A percentile compares a stretch with the other conserved stretches of the same genome.
Evolutionary conservation across 2,113 vertebrate genomes (phyloP).

Genomic region (Hemiscyllium ocellatum): DNA sequence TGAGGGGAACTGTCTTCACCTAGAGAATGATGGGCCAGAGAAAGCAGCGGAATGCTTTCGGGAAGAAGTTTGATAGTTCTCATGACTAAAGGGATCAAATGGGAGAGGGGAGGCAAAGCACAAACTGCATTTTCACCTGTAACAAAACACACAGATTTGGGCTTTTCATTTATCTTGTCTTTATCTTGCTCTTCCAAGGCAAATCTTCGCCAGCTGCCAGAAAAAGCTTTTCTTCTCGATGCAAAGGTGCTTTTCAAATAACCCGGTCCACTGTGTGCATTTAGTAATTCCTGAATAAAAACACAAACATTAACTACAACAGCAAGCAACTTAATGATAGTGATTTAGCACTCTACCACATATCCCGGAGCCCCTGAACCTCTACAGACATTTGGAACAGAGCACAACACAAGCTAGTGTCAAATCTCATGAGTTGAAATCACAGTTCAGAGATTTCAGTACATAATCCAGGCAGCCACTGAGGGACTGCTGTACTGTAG

Average conservation of each 20-base stretch:
- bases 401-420: neutral
- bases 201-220: neutral
- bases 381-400: neutral
- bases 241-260: neutral
- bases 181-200: neutral
- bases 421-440: neutral
- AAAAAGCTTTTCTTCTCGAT: neutral
- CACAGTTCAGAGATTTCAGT: neutral
- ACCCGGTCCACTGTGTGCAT: neutral
- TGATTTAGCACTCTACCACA: neutral
- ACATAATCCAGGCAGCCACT: neutral
- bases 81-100: too few relatives aligned
- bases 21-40: too few relatives aligned
- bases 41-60: too few relatives aligned
- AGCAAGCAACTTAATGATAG: neutral
- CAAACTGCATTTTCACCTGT: neutral
- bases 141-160: neutral
- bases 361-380: neutral
- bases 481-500: neutral
- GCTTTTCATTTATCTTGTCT: neutral
- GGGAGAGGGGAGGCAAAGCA: too few relatives aligned
- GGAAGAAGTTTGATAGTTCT: too few relatives aligned
- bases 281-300: neutral
- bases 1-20: too few relatives aligned
- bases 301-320: neutral